Base-by-base conservation (phyloP, 2,113 vertebrate genomes). In the Apeltes quadracus region DNA sequence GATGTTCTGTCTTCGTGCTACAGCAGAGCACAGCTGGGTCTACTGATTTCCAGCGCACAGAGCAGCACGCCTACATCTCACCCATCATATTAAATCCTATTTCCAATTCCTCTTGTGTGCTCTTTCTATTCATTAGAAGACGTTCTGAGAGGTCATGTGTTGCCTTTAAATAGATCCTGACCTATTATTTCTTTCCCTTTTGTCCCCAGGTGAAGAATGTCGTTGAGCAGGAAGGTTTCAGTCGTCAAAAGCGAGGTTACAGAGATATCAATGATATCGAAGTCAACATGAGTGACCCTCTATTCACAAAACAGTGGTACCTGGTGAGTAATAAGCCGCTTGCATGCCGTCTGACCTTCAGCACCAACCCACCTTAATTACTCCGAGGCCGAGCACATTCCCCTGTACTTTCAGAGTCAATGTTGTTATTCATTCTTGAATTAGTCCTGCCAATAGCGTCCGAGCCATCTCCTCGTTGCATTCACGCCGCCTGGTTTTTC, bases 301-400 rank as follows among this genome's bases (percentile, higher is more conserved):
- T 99, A 69, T 99, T 99, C 90, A 93, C 94, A 16, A 99, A 99
- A 86, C 98, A 99, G 46, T 99, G 98, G 98, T 99, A 99, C 85
- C 94, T 99, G 93, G 98, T 99, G 93, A 95, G 96, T 89, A 85
- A 88, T 90, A 77, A 78, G 65, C 79, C 76, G 82, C 79, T 66
- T 71, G 71, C 36, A 18, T 29, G 64, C 82, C 56, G 59, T 32
- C 58, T 89, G 81, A 91, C 87, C 88, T 92, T 93, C 86, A 55
- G 14, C 55, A 81, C 44, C 50, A 48, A 22, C 55, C 69, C 71
- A 69, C 61, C 73, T 73, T 79, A 87, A 86, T 87, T 79, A 85
- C 75, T 78, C 64, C 23, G 76, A 82, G 41, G 61, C 75, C 57
- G 72, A 72, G 48, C 84, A 69, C 81, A 82, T 87, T 90, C 72